A percentile compares a stretch with the other conserved stretches of the same genome.
Evolutionary conservation across 2,113 vertebrate genomes (phyloP).

Genomic region (Istiophorus platypterus): DNA sequence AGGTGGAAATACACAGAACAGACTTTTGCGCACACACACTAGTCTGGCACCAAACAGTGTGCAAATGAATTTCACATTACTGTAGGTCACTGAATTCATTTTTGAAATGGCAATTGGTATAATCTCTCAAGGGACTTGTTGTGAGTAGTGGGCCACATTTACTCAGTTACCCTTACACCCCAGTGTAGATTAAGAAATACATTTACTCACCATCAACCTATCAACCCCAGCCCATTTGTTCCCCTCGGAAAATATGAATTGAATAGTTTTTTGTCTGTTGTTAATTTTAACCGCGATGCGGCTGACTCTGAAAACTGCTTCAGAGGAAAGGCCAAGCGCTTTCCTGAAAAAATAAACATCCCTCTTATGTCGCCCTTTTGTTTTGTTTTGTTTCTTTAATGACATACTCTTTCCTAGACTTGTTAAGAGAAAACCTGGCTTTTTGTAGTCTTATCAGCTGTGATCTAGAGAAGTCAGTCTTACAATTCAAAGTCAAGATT

Average conservation of each 20-base stretch:
- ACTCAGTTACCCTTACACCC: conserved; percentile 81
- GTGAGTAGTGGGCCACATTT: conserved; percentile 83
- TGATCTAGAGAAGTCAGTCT: conserved; percentile 40
- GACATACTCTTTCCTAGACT: conserved; percentile 45
- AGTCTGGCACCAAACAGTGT: conserved; percentile 81
- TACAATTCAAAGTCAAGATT: conserved; percentile 49
- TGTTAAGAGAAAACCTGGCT: conserved; percentile 49
- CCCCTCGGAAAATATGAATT: conserved; percentile 45
- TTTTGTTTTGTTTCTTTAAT: too few relatives aligned
- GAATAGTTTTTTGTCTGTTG: conserved; percentile 49
- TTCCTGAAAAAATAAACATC: conserved; percentile 41
- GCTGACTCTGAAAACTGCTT: conserved; percentile 43
- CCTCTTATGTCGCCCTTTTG: conserved; percentile 34
- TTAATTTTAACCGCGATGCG: conserved; percentile 46
- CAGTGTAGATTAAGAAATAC: conserved; percentile 84
- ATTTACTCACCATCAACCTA: conserved; percentile 73
- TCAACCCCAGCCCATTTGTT: conserved; percentile 56
- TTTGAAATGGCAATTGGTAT: conserved; percentile 91
- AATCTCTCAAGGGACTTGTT: conserved; percentile 87
- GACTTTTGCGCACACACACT: conserved; percentile 8
- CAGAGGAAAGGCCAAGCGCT: conserved; percentile 28
- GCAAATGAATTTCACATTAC: conserved; percentile 90
- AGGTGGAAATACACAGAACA: conserved; percentile 3
- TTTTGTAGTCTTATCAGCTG: conserved; percentile 34
- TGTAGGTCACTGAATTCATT: conserved; percentile 98